These are phyloP conservation scores for Remorina albescens DNA, from an alignment of 2,797 vertebrate genomes.

Conservation along the genomic window DNA sequence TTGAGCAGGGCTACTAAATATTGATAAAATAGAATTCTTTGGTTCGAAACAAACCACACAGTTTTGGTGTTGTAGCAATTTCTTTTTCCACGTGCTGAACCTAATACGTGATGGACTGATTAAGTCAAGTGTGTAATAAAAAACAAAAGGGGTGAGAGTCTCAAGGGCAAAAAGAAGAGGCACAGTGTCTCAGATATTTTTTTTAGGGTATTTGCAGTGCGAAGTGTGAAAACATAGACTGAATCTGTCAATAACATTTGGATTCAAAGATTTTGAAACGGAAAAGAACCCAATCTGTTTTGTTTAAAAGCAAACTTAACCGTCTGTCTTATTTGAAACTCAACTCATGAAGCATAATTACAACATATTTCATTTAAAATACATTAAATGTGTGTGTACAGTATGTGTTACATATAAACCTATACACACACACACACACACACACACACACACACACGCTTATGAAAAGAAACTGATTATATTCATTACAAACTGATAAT, in stretches of 20 bases:
- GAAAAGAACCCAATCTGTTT: background rate
- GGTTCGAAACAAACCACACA: background rate
- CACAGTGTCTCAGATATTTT: background rate
- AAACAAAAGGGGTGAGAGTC: background rate
- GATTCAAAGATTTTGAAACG: background rate
- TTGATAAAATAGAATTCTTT: conserved; percentile 13
- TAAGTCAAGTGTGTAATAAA: background rate
- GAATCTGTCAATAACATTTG: background rate
- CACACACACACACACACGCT: too few relatives aligned
- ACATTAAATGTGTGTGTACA: background rate
- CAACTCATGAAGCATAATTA: background rate
- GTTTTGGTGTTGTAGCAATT: background rate
- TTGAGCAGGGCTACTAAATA: background rate
- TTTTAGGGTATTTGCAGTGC: background rate
- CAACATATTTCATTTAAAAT: too few relatives aligned
- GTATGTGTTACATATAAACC: background rate
- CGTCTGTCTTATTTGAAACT: background rate
- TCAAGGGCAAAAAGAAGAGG: background rate
- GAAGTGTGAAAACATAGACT: background rate
- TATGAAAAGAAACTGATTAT: background rate
- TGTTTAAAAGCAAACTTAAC: background rate
- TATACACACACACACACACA: too few relatives aligned
- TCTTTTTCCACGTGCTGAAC: too few relatives aligned
- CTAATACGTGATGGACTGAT: background rate
- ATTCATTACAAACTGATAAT: background rate